Base-by-base conservation (phyloP, 2,113 vertebrate genomes). In the Epinephelus moara region DNA sequence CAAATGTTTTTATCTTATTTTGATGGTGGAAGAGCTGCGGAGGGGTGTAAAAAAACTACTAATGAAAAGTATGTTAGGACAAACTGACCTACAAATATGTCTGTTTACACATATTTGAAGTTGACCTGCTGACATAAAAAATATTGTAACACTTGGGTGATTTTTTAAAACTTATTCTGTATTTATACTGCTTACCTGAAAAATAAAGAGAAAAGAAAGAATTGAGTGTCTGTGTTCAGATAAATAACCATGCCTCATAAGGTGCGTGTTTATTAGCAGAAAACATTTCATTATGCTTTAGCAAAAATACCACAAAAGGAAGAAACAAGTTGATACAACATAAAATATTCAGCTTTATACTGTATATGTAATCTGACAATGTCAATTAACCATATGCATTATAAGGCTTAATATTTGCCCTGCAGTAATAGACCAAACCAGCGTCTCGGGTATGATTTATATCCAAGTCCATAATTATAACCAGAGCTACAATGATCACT, bases 151-250 rank as follows among this genome's bases (percentile, higher is more conserved):
- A 21, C 7, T 66, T 67, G 2, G 71, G 4, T 23, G 9, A 33
- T 6, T 17, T 73, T 66, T 23, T 19, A 14, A 30, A 25, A 25
- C 40, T 18, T 42, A 60, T 76, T 75, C 27, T 63, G 47, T 74
- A 30, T 64, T 71, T 33, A 5, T 25, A 17, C 23, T 60, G 2
- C 15, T 77, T 52, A 19, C 3, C 27, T 80, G 0, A 0, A 40
- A 85, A 85, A 84, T 73, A 71, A 81, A n/a, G n/a, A n/a, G n/a
- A n/a, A n/a, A n/a, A n/a, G n/a, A 79, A 67, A 64, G 1, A 42
- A 42, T 7, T 21, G 15, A 30, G 60, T 21, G 4, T 27, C 12
- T 33, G 12, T 70, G 33, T 64, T 67, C 23, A 70, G 59, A 62
- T 8, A n/a, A 80, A 73, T 37, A 75, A 4, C 2, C 42, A 55